Conservation (phyloP, 2,797 vertebrate species). For the Hybognathus amarus region DNA sequence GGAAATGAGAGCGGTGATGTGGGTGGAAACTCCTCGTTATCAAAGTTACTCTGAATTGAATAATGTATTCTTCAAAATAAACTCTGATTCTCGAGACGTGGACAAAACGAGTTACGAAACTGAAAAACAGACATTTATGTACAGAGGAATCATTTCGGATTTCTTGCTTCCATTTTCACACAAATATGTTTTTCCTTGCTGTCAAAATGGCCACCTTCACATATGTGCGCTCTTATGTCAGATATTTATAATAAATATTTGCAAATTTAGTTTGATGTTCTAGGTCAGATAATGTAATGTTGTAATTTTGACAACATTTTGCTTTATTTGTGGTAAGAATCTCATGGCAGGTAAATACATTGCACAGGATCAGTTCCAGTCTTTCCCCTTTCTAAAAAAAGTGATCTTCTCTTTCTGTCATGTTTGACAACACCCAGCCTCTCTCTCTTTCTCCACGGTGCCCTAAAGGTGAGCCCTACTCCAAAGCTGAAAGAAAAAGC, state of each 20-base stretch:
- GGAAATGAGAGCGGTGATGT: constrained; percentile 34
- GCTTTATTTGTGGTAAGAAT: not conserved
- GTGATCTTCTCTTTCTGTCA: not conserved
- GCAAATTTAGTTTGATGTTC: not conserved
- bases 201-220: not conserved
- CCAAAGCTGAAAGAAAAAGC: constrained; percentile 70
- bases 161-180: not conserved
- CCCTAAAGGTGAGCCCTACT: constrained; percentile 6
- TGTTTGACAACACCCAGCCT: constrained; percentile 24
- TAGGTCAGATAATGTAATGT: not conserved
- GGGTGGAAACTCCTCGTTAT: constrained; percentile 45
- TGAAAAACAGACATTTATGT: constrained; percentile 4
- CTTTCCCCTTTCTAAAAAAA: not conserved
- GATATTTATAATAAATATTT: not conserved
- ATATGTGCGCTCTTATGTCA: not conserved
- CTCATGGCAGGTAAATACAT: not conserved
- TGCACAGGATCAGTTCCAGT: not conserved
- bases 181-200: not conserved
- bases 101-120: not conserved
- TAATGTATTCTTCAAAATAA: constrained; percentile 25
- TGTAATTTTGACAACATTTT: not conserved
- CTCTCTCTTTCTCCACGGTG: constrained; percentile 1
- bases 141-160: not conserved
- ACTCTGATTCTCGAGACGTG: constrained; percentile 16
- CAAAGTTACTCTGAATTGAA: constrained; percentile 38